phyloP scores from a whole-genome alignment of 2,113 vertebrate species.

The Casuarius casuarius region DNA sequence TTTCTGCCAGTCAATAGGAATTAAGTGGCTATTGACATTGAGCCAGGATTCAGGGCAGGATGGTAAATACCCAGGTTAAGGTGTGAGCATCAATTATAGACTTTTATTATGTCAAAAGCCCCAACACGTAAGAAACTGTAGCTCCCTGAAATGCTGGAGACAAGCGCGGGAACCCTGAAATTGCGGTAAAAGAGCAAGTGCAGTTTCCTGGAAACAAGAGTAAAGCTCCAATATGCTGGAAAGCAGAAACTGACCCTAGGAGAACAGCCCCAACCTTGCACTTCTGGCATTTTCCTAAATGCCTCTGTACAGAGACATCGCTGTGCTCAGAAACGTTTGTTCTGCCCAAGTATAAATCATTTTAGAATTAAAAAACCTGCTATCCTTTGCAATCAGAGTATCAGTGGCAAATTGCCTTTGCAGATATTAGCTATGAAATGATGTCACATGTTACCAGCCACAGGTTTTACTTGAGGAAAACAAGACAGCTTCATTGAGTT shows the following conservation, averaged over 20 bases:
- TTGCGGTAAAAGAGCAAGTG: not conserved
- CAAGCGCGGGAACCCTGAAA: not conserved
- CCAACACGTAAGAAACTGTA: not conserved
- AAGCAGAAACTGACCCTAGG: not conserved
- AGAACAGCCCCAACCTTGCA: not conserved
- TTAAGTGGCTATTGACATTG: not conserved
- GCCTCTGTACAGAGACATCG: not conserved
- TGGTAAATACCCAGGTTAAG: not conserved
- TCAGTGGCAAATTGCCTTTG: too few species aligned
- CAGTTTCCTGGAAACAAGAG: not conserved
- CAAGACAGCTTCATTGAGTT: not conserved
- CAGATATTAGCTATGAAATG: too few species aligned
- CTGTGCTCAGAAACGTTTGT: accelerated
- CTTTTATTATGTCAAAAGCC: accelerated
- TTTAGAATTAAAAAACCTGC: too few species aligned
- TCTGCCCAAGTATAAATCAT: not conserved
- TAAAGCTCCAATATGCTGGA: accelerated
- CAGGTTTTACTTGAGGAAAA: too few species aligned
- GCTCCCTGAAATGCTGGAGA: accelerated
- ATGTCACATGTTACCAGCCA: too few species aligned
- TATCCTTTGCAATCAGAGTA: too few species aligned
- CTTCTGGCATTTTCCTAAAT: accelerated
- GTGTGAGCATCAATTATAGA: not conserved
- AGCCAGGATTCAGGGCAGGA: not conserved
- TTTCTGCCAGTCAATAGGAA: not conserved